Base-by-base conservation (phyloP, 2,888 invertebrate genomes). In the Idaea aversata region DNA sequence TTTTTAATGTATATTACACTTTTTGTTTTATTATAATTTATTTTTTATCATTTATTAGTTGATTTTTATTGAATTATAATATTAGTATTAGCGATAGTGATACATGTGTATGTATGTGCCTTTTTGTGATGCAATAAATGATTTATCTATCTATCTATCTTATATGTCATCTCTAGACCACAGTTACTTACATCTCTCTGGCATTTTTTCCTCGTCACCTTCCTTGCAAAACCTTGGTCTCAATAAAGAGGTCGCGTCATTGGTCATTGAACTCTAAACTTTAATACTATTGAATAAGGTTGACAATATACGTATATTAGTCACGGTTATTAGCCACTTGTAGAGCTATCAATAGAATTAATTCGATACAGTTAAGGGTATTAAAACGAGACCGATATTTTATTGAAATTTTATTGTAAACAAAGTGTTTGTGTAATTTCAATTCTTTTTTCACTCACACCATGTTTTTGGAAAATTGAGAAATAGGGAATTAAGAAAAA, bases 251-350 rank as follows among this genome's bases (percentile, higher is more conserved):
- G 47, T 47, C 47, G 10, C 47, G 47, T 47, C 47, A 47, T 47
- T 47, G 47, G 47, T 47, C 47, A 47, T 47, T 47, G 47, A 47
- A 47, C 47, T 47, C 47, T 47, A 47, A 47, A 47, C 47, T 47
- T 64, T 67, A 67, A 64, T 34, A 25, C 63, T 16, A 10, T 47
- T 10, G 59, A 34, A 15, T 64, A 69, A 63, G 64, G 63, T 64
- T 59, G 61, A n/a, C 25, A 59, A 65, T 69, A 59, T 59, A 61
- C 59, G 64, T 59, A 59, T 61, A 16, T 59, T 36, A 15, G 59
- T 65, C 59, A 63, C 59, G 59, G 63, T 64, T 61, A 65, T 69
- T 67, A 65, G 10, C 65, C 67, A 69, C 69, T 69, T 69, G 66
- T 47, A 47, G 47, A 47, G 47, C 47, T 47, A 47, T 47, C 47